These are phyloP conservation scores for Engraulis encrasicolus DNA, from an alignment of 2,113 vertebrate genomes.

Conservation along the genomic window DNA sequence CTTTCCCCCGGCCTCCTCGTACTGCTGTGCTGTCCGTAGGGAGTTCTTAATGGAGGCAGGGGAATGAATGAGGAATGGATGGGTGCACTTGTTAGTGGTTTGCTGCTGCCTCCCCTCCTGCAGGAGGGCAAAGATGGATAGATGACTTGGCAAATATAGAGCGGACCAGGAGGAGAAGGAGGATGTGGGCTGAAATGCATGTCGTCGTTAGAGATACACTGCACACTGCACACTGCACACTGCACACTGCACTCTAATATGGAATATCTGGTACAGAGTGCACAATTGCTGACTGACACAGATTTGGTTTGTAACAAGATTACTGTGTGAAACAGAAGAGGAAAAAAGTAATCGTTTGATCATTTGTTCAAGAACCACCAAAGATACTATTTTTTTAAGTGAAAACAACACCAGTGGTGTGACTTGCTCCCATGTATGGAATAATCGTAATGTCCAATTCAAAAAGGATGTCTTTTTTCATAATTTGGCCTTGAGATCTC, in stretches of 20 bases:
- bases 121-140: background rate
- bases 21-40: background rate
- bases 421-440: background rate
- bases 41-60: background rate
- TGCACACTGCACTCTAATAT: background rate
- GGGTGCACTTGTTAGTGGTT: background rate
- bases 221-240: too few species aligned
- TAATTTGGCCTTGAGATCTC: too few species aligned
- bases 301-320: background rate
- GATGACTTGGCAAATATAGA: background rate
- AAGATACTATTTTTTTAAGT: background rate
- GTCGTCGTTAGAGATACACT: background rate
- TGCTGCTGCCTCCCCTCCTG: background rate
- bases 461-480: too few species aligned
- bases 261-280: background rate
- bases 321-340: background rate
- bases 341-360: background rate
- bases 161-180: background rate
- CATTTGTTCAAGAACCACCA: background rate
- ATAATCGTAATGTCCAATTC: too few species aligned
- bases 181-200: background rate
- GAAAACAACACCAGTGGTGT: background rate
- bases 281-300: background rate
- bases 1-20: background rate
- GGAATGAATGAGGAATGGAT: background rate